Conservation (phyloP, 2,113 vertebrate genomes). For the Corynorhinus townsendii region DNA sequence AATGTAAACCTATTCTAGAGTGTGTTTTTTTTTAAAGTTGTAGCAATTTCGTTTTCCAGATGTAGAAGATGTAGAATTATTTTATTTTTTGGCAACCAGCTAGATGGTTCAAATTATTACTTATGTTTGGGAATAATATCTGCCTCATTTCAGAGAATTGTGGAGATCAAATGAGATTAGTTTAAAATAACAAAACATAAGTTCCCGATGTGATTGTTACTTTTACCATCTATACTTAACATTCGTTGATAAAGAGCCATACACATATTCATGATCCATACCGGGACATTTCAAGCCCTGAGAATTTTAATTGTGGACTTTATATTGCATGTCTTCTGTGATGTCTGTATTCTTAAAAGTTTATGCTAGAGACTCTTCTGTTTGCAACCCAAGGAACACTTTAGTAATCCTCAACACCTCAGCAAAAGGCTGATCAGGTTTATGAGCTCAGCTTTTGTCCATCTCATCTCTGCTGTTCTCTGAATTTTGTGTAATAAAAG, state of each 20-base stretch:
- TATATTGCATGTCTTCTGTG: constrained; percentile 10
- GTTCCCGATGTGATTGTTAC: background rate
- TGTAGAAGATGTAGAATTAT: background rate
- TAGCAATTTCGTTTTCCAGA: background rate
- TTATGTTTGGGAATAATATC: background rate
- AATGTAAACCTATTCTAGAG: background rate
- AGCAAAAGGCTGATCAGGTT: background rate
- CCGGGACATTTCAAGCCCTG: background rate
- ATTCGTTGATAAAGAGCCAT: background rate
- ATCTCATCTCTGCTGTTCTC: background rate
- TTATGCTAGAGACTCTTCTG: background rate
- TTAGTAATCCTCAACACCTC: background rate
- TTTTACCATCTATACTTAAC: background rate
- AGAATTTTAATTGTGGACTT: constrained; percentile 4
- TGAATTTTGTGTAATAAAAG: constrained; percentile 44
- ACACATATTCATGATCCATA: background rate
- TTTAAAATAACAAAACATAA: background rate
- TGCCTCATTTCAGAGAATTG: background rate
- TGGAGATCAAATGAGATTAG: background rate
- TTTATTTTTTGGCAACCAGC: background rate
- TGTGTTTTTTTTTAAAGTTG: background rate
- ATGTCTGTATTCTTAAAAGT: background rate
- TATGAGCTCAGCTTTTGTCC: background rate
- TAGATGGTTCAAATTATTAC: constrained; percentile 22
- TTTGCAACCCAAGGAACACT: background rate